A percentile compares a stretch with the other conserved stretches of the same genome.
Conservation (phyloP, 2,113 vertebrate genomes). For the Paratilapia polleni region DNA sequence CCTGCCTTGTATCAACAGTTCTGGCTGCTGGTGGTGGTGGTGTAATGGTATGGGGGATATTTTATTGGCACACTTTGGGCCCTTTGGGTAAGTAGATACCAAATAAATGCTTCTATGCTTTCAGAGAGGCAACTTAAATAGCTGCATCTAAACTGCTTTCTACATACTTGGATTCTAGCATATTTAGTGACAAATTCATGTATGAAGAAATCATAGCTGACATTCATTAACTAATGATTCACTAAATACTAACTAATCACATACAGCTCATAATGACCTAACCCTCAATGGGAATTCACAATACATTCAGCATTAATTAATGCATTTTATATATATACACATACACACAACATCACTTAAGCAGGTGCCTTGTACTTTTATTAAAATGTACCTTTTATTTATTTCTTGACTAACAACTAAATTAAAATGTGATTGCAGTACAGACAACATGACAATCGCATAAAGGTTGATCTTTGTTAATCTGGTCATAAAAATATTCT, state of each 20-base stretch:
- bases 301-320: background rate
- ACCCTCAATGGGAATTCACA: too few species aligned
- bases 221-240: background rate
- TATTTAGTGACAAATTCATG: background rate
- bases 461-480: background rate
- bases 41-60: too few species aligned
- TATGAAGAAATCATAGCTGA: background rate
- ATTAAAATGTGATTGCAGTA: background rate
- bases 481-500: too few species aligned
- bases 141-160: background rate
- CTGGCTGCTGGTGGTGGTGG: too few species aligned
- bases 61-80: too few species aligned
- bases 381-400: background rate
- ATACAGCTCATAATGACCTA: background rate
- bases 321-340: background rate
- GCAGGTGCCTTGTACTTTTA: background rate
- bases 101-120: background rate
- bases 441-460: background rate
- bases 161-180: background rate
- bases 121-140: background rate
- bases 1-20: too few species aligned
- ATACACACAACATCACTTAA: background rate
- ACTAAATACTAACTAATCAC: background rate
- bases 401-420: background rate
- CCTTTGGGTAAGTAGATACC: too few species aligned